Conservation (phyloP, 2,888 invertebrate genomes). For the Alloplasta piceator region DNA sequence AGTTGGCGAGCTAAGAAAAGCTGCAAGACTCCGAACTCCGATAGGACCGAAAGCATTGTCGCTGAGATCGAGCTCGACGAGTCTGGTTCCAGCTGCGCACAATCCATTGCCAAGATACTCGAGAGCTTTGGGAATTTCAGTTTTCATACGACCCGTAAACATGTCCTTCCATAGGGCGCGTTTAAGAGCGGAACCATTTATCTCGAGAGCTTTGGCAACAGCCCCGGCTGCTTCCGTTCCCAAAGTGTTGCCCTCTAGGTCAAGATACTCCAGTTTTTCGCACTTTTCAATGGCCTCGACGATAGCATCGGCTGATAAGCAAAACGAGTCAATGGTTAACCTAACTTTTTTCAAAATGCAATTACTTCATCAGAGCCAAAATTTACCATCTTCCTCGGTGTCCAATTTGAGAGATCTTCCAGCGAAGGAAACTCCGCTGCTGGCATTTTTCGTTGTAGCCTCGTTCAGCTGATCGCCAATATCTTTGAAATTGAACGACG, state of each 20-base stretch:
- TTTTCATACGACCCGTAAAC: conserved; percentile 97
- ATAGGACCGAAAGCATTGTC: conserved; percentile 99
- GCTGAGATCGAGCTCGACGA: conserved; percentile 95
- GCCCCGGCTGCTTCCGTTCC: conserved; percentile 95
- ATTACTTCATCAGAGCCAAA: conserved; percentile 6
- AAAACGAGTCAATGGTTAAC: conserved; percentile 46
- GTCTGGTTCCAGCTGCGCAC: conserved; percentile 90
- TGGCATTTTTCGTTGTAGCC: conserved; percentile 73
- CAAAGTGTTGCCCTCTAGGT: conserved; percentile 96
- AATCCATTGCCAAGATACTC: conserved; percentile 91
- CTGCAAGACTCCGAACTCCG: conserved; percentile 94
- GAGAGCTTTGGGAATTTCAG: conserved; percentile 96
- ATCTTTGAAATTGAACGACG: conserved; percentile 85
- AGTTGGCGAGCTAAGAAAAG: conserved; percentile 91
- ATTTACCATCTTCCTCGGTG: conserved; percentile 91
- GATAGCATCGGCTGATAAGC: conserved; percentile 88
- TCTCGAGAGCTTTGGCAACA: conserved; percentile 91
- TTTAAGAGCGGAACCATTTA: conserved; percentile 90
- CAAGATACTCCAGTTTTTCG: conserved; percentile 88
- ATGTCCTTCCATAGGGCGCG: conserved; percentile 97
- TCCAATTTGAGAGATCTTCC: conserved; percentile 92
- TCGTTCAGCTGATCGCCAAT: conserved; percentile 81
- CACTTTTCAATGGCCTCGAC: conserved; percentile 90
- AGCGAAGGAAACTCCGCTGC: conserved; percentile 91
- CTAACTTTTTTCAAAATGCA: conserved; percentile 19